Base-by-base conservation (phyloP, 2,888 invertebrate species). In the Dicranocentrus wangi region DNA sequence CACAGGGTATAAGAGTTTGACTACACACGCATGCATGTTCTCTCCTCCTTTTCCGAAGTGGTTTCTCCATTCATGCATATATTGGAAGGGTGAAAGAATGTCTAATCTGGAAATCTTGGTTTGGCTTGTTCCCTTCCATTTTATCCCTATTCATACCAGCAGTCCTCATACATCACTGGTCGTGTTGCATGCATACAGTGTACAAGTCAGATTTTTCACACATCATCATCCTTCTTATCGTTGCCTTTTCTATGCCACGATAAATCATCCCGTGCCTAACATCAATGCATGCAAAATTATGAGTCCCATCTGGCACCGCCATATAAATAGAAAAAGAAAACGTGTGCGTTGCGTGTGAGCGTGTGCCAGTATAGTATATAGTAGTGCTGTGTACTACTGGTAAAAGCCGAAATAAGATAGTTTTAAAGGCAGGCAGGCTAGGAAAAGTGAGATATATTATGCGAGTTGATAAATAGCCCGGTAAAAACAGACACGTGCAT, bases 141-240 rank as follows among this genome's bases (percentile, higher is more conserved):
- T n/a, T n/a, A n/a, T n/a, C n/a, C n/a, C n/a, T n/a, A n/a, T n/a
- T n/a, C 53, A 53, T 53, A 53, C 13, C 17, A n/a, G 5, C 7
- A 13, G 53, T n/a, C 53, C n/a, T 17, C 58, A 58, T 58, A 58
- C 58, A 58, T 27, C 58, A 58, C n/a, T 58, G 3, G 5, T 7
- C 13, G 3, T 63, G 32, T 63, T 63, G 19, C 32, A 63, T 63
- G 39, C 17, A 28, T 39, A 13, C 32, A 63, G 21, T 63, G 61
- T 32, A 39, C 32, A 63, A 63, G 61, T 63, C 61, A 63, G 61
- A 63, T 63, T 39, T 63, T 32, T 63, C 61, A 63, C 61, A 63
- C 61, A 63, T 63, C 61, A 63, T 63, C 61, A 39, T 63, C 39
- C 17, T 63, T 63, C 61, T 63, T 63, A 61, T 61, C 17, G 25